phyloP scores from a whole-genome alignment of 2,797 vertebrate genomes.

The Falco novaeseelandiae region DNA sequence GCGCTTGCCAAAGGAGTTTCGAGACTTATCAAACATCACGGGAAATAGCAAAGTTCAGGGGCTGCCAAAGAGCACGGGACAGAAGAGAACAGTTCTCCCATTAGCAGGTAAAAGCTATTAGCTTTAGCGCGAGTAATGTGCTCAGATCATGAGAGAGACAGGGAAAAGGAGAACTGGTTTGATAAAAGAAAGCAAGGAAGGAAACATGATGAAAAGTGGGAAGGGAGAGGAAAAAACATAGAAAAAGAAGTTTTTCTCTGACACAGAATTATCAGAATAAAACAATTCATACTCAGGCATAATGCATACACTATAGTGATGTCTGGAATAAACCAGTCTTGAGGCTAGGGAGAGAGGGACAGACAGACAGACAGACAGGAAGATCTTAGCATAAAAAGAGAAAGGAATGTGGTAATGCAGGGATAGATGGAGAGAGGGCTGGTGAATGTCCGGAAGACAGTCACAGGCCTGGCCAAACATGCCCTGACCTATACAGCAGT shows the following conservation, averaged over 20 bases:
- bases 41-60: constrained; percentile 50
- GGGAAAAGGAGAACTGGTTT: background rate
- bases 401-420: constrained; percentile 23
- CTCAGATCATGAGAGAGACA: background rate
- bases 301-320: background rate
- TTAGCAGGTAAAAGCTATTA: constrained; percentile 59
- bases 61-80: constrained; percentile 38
- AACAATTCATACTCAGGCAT: background rate
- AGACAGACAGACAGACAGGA: background rate
- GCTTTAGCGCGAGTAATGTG: background rate
- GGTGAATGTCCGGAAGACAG: background rate
- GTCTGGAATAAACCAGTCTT: background rate
- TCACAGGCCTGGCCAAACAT: background rate
- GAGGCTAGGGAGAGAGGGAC: background rate
- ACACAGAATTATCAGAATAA: background rate
- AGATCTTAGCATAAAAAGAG: background rate
- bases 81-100: constrained; percentile 13
- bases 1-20: constrained; percentile 10
- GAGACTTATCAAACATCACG: constrained; percentile 25
- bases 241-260: background rate
- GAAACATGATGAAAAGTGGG: background rate
- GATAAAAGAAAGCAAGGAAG: background rate
- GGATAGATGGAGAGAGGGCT: background rate
- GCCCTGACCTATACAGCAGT: background rate
- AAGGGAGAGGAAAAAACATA: background rate